phyloP scores from a whole-genome alignment of 2,797 vertebrate genomes.

The Parambassis ranga region DNA sequence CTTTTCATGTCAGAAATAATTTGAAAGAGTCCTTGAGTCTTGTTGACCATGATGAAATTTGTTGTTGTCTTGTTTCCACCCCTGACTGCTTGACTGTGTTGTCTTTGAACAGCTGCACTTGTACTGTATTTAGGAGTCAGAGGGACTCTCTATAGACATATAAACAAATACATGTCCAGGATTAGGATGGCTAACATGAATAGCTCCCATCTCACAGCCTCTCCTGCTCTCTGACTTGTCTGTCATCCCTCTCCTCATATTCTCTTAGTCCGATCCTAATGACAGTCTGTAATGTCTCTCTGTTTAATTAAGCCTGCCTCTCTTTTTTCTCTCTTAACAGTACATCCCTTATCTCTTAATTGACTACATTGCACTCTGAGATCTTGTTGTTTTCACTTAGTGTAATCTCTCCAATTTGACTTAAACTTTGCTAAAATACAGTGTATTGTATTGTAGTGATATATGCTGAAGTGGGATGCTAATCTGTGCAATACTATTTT shows the following conservation, averaged over 20 bases:
- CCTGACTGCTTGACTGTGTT: conserved; percentile 66
- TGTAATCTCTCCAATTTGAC: too few species aligned
- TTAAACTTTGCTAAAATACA: too few species aligned
- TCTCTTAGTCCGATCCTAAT: neutral
- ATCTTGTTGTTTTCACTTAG: too few species aligned
- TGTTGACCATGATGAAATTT: neutral
- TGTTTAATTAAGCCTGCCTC: neutral
- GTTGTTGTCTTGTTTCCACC: conserved; percentile 31
- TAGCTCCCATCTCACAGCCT: conserved; percentile 30
- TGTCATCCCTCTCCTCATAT: neutral
- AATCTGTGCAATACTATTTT: too few species aligned
- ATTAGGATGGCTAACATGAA: conserved; percentile 43
- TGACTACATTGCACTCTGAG: too few species aligned
- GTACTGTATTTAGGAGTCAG: conserved; percentile 63
- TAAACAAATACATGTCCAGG: conserved; percentile 36
- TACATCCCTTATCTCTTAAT: neutral
- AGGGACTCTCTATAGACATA: conserved; percentile 75
- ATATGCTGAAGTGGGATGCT: too few species aligned
- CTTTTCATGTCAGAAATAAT: too few species aligned
- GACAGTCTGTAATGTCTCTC: neutral
- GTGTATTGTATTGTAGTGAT: too few species aligned
- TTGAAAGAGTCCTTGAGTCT: neutral
- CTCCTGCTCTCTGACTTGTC: conserved; percentile 4
- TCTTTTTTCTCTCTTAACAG: neutral
- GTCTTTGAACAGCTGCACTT: conserved; percentile 72